Conservation (phyloP, 2,113 vertebrate species). For the Lethenteron reissneri region DNA sequence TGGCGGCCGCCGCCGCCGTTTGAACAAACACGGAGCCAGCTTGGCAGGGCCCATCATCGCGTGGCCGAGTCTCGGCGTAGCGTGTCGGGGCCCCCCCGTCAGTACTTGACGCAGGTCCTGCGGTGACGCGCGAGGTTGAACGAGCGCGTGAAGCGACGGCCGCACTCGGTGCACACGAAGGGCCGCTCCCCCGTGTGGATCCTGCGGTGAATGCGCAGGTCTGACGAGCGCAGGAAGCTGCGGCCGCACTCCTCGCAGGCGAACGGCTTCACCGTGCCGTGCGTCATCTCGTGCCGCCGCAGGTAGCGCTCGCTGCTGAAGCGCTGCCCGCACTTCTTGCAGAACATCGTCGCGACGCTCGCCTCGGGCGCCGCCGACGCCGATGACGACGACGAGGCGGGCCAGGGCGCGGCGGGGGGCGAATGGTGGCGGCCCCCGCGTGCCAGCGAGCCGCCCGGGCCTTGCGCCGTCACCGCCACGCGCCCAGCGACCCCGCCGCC, state of each 20-base stretch:
- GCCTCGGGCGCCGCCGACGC: no score
- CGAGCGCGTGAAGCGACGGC: not conserved
- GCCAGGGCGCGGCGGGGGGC: no score
- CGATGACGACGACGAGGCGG: no score
- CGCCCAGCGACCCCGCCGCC: no score
- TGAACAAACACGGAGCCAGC: no score
- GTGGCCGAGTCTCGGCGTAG: no score
- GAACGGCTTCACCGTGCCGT: not conserved
- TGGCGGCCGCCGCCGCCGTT: no score
- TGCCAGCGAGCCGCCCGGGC: no score
- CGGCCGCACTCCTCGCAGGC: not conserved
- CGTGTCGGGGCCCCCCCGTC: not conserved
- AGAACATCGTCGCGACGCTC: not conserved
- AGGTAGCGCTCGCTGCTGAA: not conserved
- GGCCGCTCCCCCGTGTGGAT: not conserved
- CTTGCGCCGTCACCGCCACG: no score
- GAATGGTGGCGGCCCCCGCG: no score
- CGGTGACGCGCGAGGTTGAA: conserved; percentile 2
- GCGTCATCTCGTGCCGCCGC: not conserved
- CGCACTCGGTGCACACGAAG: not conserved
- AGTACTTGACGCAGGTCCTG: not conserved
- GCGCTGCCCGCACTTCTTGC: conserved; percentile 3
- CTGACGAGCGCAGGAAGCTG: not conserved
- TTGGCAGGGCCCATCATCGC: no score
- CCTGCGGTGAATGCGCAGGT: not conserved